Percentiles rank a stretch among this genome's conserved stretches.
Conservation (phyloP, 1,140 invertebrate genomes). For the Drosophila kanapiae region DNA sequence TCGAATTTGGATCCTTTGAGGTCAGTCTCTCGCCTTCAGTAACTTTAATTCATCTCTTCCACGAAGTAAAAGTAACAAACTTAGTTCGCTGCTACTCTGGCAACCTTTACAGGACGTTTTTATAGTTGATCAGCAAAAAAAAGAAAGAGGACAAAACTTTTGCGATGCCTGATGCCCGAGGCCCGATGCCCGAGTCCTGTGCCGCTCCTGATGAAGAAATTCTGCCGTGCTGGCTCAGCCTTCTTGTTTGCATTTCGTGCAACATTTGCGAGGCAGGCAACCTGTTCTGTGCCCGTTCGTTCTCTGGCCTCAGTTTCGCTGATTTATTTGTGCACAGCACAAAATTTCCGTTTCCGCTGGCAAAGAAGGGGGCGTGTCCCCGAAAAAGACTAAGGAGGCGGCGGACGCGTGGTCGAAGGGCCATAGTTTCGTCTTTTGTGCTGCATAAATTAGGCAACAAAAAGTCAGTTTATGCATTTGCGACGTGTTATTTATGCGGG, state of each 20-base stretch:
- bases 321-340: constrained; percentile 81
- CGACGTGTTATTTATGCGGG: constrained; percentile 81
- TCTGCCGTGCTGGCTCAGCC: constrained; percentile 39
- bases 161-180: constrained; percentile 27
- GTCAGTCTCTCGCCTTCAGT: neutral
- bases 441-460: constrained; percentile 81
- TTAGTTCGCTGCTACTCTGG: constrained; percentile 9
- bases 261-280: constrained; percentile 59
- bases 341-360: constrained; percentile 78
- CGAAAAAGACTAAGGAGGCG: neutral
- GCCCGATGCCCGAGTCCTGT: constrained; percentile 11
- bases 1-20: constrained; percentile 1
- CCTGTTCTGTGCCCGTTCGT: constrained; percentile 35
- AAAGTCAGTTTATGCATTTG: constrained; percentile 80
- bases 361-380: constrained; percentile 3
- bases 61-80: neutral
- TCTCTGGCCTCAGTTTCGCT: constrained; percentile 47
- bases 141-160: constrained; percentile 18
- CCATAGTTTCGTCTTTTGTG: constrained; percentile 67
- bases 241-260: constrained; percentile 75
- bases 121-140: constrained; percentile 36
- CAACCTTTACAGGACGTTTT: constrained; percentile 42
- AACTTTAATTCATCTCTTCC: neutral
- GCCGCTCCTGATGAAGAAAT: constrained; percentile 59
- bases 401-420: constrained; percentile 14